Percentiles rank a stretch among this genome's conserved stretches.
Evolutionary conservation across 2,113 vertebrate genomes (phyloP).

Genomic region (Grus americana): DNA sequence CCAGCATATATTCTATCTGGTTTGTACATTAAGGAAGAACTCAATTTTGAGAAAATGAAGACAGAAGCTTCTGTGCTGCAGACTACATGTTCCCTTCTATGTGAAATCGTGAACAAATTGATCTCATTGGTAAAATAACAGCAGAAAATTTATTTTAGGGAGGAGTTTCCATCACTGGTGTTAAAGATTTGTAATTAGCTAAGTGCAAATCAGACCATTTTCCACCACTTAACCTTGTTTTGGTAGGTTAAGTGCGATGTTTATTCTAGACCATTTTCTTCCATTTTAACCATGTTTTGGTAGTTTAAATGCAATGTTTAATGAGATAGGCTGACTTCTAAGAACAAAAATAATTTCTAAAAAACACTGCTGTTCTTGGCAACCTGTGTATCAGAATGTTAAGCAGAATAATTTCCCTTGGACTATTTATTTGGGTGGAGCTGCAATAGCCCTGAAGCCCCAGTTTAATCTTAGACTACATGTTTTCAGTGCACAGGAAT

Average conservation of each 20-base stretch:
- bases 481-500: conserved; percentile 58
- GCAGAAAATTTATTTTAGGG: conserved; percentile 13
- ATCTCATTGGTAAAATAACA: background rate
- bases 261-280: background rate
- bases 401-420: conserved; percentile 64
- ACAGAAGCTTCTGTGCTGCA: background rate
- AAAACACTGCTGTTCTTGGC: conserved; percentile 68
- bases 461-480: conserved; percentile 59
- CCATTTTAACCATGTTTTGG: background rate
- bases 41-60: background rate
- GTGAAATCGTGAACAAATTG: background rate
- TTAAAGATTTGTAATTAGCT: conserved; percentile 3
- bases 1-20: rapidly evolving
- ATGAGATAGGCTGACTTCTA: conserved; percentile 49
- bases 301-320: background rate
- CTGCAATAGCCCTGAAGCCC: conserved; percentile 30
- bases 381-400: conserved; percentile 40
- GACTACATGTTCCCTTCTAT: background rate
- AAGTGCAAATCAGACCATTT: background rate
- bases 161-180: background rate
- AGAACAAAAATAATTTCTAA: conserved; percentile 40
- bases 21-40: background rate
- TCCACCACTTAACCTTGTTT: background rate
- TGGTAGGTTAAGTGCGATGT: background rate
- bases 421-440: conserved; percentile 70